Percentiles rank a stretch among this genome's conserved stretches.
Conservation (phyloP, 2,797 vertebrate genomes). For the Xiphophorus birchmanni region DNA sequence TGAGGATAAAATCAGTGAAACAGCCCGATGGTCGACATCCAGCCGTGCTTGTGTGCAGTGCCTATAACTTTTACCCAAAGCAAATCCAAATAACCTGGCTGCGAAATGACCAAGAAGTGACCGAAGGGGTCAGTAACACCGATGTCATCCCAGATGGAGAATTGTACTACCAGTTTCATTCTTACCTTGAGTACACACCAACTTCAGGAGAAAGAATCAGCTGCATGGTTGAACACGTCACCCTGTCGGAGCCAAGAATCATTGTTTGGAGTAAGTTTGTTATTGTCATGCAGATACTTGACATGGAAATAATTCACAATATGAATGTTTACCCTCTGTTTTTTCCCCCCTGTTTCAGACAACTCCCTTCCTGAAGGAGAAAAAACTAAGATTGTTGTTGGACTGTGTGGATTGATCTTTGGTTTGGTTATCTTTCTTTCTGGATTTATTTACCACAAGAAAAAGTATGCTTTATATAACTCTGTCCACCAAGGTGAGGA, state of each 20-base stretch:
- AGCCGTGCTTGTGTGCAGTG: slow-evolving; percentile 74
- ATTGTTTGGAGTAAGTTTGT: slow-evolving; percentile 64
- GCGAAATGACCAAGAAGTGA: slow-evolving; percentile 51
- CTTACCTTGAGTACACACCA: slow-evolving; percentile 64
- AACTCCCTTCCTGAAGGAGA: slow-evolving; percentile 6
- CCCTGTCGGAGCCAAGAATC: slow-evolving; percentile 29
- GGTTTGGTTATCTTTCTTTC: neutral
- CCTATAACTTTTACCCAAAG: slow-evolving; percentile 78
- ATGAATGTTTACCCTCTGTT: neutral
- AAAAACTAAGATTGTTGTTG: neutral
- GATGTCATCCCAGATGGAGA: slow-evolving; percentile 61
- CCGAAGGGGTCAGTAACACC: slow-evolving; percentile 24
- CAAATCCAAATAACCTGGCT: slow-evolving; percentile 68
- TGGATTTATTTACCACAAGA: slow-evolving; percentile 34
- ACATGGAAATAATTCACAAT: neutral
- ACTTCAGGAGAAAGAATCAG: slow-evolving; percentile 63
- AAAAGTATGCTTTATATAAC: neutral
- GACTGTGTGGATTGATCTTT: slow-evolving; percentile 4
- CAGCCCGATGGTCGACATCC: slow-evolving; percentile 37
- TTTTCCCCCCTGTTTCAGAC: neutral
- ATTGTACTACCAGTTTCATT: slow-evolving; percentile 74
- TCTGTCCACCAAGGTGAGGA: slow-evolving; percentile 2
- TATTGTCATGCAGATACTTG: neutral
- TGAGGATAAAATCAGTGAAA: slow-evolving; percentile 52
- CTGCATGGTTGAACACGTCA: slow-evolving; percentile 71